phyloP scores from a whole-genome alignment of 2,113 vertebrate genomes.

The Caretta caretta region DNA sequence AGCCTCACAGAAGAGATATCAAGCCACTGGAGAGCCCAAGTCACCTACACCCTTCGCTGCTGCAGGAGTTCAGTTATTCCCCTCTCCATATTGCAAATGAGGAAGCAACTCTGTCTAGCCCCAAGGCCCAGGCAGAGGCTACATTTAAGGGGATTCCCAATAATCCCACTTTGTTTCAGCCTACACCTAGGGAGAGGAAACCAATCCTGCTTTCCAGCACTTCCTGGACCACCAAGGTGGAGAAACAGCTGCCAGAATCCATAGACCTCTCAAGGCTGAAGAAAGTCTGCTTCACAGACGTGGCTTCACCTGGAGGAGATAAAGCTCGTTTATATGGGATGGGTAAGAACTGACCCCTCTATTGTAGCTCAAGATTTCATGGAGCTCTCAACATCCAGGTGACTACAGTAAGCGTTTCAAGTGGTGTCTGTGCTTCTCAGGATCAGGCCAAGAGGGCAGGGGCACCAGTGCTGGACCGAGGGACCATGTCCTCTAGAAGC shows the following conservation, averaged over 20 bases:
- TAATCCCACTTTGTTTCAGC: not conserved
- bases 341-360: not conserved
- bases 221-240: constrained; percentile 39
- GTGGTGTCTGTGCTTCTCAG: not conserved
- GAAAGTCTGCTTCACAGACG: constrained; percentile 65
- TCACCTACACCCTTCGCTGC: constrained; percentile 12
- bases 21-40: not conserved
- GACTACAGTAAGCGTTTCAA: not conserved
- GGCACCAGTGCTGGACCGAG: not conserved
- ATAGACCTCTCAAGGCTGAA: constrained; percentile 40
- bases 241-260: constrained; percentile 55
- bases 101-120: not conserved
- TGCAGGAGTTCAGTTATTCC: constrained; percentile 62
- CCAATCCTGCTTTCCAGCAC: constrained; percentile 24
- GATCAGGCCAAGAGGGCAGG: no score
- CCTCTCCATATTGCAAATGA: constrained; percentile 22
- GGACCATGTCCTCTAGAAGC: not conserved
- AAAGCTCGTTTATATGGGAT: constrained; percentile 44
- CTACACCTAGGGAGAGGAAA: constrained; percentile 20
- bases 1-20: constrained; percentile 33
- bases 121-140: not conserved
- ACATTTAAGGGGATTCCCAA: constrained; percentile 58
- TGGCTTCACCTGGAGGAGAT: constrained; percentile 48
- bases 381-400: not conserved
- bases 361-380: not conserved